Conservation (phyloP, 2,888 invertebrate genomes). For the Diadegma fenestrale region DNA sequence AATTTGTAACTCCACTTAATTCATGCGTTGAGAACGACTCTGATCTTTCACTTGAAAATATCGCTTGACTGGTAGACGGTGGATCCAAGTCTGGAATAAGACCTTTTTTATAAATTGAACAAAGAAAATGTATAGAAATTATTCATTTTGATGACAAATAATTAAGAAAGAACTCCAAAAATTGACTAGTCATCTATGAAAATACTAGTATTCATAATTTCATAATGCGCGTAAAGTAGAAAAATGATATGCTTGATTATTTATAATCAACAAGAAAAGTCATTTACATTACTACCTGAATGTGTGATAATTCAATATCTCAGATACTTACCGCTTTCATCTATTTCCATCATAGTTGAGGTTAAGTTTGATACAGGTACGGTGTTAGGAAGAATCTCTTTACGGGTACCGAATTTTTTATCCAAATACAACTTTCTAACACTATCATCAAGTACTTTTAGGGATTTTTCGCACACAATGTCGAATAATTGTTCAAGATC, state of each 20-base stretch:
- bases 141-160: no score
- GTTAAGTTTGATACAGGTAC: slow-evolving; percentile 3
- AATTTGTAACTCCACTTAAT: slow-evolving; percentile 18
- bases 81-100: background rate
- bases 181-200: no score
- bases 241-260: background rate
- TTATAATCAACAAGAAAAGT: background rate
- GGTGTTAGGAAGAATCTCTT: slow-evolving; percentile 29
- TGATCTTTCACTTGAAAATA: background rate
- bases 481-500: slow-evolving; percentile 40
- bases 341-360: slow-evolving; percentile 18
- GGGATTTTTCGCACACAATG: slow-evolving; percentile 42
- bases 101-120: no score
- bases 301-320: background rate
- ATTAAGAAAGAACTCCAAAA: no score
- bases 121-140: no score
- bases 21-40: background rate
- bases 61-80: background rate
- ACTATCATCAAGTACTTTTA: slow-evolving; percentile 43
- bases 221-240: no score
- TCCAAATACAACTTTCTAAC: slow-evolving; percentile 43
- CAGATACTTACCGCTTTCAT: slow-evolving; percentile 33
- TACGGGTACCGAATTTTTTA: slow-evolving; percentile 37
- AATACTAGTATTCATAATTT: no score
- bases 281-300: slow-evolving; percentile 2